These are phyloP conservation scores for Suricata suricatta DNA, from an alignment of 2,113 vertebrate genomes.

Conservation along the genomic window DNA sequence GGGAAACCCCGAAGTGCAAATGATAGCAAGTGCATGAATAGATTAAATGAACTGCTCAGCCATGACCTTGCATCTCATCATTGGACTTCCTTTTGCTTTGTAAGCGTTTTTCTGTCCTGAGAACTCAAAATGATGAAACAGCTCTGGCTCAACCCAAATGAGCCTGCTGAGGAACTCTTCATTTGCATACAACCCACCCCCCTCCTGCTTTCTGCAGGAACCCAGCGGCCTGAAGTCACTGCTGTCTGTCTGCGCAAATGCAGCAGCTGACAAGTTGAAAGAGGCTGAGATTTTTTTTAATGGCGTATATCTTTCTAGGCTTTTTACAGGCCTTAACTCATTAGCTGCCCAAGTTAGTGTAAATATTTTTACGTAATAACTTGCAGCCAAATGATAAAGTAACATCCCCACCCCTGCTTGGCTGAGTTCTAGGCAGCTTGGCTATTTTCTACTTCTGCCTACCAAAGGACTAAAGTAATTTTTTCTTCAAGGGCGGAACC, in stretches of 20 bases:
- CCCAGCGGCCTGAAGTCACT: neutral
- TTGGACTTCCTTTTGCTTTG: conserved; percentile 12
- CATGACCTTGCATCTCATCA: conserved; percentile 10
- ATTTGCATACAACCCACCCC: neutral
- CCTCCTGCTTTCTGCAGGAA: neutral
- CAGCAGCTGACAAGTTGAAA: neutral
- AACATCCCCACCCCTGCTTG: neutral
- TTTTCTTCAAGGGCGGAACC: neutral
- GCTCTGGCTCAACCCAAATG: neutral
- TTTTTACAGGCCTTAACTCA: neutral
- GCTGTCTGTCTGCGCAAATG: neutral
- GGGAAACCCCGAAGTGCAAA: neutral
- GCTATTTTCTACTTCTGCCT: neutral
- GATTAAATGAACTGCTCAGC: conserved; percentile 44
- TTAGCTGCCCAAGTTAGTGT: conserved; percentile 1
- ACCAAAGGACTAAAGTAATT: neutral
- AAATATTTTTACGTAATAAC: neutral
- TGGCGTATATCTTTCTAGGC: neutral
- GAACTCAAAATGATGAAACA: conserved; percentile 2
- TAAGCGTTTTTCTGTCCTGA: conserved; percentile 6
- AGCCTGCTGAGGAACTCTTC: neutral
- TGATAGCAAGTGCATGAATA: neutral
- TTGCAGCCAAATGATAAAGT: neutral
- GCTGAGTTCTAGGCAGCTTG: neutral
- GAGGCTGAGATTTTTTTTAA: conserved; percentile 29